Conservation (phyloP, 2,888 invertebrate species). For the Tetropium fuscum region DNA sequence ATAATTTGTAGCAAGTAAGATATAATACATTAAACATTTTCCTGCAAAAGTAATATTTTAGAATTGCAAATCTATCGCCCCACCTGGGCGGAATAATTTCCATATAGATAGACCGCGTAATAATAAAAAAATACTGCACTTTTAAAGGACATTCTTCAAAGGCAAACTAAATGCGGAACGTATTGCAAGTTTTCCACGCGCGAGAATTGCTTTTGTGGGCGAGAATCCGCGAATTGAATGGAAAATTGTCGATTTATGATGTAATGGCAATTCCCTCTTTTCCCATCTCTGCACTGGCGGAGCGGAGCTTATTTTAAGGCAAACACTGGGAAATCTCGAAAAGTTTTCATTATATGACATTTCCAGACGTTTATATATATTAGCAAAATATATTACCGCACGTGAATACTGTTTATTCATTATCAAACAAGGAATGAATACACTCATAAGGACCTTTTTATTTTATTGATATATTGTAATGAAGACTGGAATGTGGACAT, state of each 20-base stretch:
- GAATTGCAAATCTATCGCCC: background rate
- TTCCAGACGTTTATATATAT: conserved; percentile 6
- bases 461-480: too few species aligned
- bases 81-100: conserved; percentile 41
- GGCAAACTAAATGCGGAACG: conserved; percentile 54
- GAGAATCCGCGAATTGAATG: conserved; percentile 57
- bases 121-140: conserved; percentile 50
- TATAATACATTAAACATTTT: too few species aligned
- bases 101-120: conserved; percentile 50
- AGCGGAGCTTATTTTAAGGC: conserved; percentile 21
- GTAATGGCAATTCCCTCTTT: conserved; percentile 48
- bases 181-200: conserved; percentile 55
- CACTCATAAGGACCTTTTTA: too few species aligned
- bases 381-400: background rate
- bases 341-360: conserved; percentile 21
- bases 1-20: too few species aligned
- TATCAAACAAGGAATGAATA: too few species aligned
- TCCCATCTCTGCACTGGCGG: conserved; percentile 20
- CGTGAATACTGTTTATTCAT: too few species aligned
- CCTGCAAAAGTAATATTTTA: background rate
- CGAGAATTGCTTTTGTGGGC: conserved; percentile 55
- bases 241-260: conserved; percentile 61
- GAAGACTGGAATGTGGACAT: too few species aligned
- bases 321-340: conserved; percentile 19
- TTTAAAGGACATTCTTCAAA: conserved; percentile 51